Evolutionary conservation across 2,888 invertebrate genomes (phyloP).

Genomic region (Podotricha telesiphe): DNA sequence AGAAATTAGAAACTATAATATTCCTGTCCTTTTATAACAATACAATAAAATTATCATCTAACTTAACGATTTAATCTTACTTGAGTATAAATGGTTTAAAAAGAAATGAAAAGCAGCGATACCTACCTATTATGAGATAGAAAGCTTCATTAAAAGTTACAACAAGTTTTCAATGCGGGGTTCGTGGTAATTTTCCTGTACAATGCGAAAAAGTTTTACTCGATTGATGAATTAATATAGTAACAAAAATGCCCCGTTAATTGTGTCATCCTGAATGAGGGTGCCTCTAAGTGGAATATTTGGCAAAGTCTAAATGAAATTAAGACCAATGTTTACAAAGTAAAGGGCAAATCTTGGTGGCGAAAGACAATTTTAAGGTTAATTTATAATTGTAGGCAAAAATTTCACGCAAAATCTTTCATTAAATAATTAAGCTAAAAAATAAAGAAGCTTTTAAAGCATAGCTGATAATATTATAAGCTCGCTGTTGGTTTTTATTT

Average conservation of each 20-base stretch:
- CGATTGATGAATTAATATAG: constrained; percentile 58
- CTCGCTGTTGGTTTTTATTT: background rate
- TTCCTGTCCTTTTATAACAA: background rate
- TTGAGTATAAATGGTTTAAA: constrained; percentile 18
- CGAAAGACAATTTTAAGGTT: background rate
- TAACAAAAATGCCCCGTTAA: constrained; percentile 60
- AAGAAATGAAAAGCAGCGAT: constrained; percentile 9
- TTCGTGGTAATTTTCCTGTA: constrained; percentile 45
- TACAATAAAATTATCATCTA: background rate
- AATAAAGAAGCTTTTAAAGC: background rate
- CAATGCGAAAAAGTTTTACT: constrained; percentile 54
- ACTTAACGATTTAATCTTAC: constrained; percentile 13
- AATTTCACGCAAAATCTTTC: background rate
- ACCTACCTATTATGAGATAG: constrained; percentile 29
- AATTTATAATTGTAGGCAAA: background rate
- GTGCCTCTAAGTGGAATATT: constrained; percentile 19
- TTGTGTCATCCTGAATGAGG: constrained; percentile 51
- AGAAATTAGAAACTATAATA: background rate
- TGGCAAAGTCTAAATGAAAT: constrained; percentile 14
- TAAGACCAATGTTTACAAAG: constrained; percentile 2
- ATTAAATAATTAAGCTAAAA: background rate
- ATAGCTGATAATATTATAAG: background rate
- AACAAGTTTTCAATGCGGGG: constrained; percentile 51
- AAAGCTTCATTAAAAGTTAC: constrained; percentile 51
- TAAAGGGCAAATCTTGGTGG: background rate